Evolutionary conservation across 2,888 invertebrate genomes (phyloP).

Genomic region (Clusia tigrina): DNA sequence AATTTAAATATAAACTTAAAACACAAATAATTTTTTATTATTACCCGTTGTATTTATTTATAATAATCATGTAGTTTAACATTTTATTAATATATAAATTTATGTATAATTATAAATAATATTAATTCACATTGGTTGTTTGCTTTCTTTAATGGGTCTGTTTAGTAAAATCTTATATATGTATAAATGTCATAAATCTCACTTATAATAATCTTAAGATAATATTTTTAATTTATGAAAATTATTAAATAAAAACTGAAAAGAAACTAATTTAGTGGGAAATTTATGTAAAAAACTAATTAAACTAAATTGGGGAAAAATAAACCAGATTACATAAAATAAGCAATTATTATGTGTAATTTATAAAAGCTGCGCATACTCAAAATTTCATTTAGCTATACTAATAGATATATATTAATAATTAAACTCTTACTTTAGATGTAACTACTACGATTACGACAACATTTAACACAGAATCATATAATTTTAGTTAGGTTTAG

Average conservation of each 20-base stretch:
- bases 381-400: constrained; percentile 23
- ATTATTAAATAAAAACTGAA: not conserved
- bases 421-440: constrained; percentile 16
- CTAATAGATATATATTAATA: too few relatives aligned
- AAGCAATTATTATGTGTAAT: too few relatives aligned
- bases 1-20: too few relatives aligned
- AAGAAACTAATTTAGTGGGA: not conserved
- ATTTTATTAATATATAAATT: constrained; percentile 23
- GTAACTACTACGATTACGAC: constrained; percentile 55
- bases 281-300: not conserved
- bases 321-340: not conserved
- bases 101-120: constrained; percentile 23
- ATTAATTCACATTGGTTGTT: constrained; percentile 15
- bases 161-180: constrained; percentile 1
- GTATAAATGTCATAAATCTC: constrained; percentile 1
- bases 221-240: not conserved
- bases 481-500: constrained; percentile 32
- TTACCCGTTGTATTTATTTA: constrained; percentile 14
- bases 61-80: constrained; percentile 10
- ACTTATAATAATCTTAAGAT: not conserved
- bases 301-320: not conserved
- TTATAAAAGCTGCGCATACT: constrained; percentile 1
- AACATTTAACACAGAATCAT: constrained; percentile 58
- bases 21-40: too few relatives aligned
- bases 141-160: not conserved